These are phyloP conservation scores for Pituophis catenifer DNA, from an alignment of 2,113 vertebrate genomes.

Conservation along the genomic window DNA sequence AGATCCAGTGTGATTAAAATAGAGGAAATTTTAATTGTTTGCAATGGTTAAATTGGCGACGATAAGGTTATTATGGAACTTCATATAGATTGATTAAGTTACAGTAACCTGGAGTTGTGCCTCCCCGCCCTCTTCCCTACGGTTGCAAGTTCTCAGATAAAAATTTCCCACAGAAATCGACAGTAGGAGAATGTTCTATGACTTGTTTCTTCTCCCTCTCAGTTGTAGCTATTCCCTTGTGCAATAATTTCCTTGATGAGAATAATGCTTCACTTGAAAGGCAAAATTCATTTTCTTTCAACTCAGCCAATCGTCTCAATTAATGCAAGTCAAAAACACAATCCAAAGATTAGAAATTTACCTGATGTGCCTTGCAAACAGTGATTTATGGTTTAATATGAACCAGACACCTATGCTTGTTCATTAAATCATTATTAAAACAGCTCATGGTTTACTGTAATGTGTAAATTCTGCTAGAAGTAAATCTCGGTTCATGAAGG, in stretches of 20 bases:
- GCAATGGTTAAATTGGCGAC: neutral
- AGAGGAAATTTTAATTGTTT: neutral
- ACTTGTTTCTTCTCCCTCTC: neutral
- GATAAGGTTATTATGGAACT: neutral
- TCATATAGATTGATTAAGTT: neutral
- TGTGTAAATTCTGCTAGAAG: neutral
- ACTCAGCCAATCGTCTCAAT: neutral
- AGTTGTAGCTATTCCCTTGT: neutral
- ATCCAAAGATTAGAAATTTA: neutral
- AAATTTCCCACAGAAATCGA: neutral
- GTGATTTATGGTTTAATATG: neutral
- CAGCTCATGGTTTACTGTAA: neutral
- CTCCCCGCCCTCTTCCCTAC: neutral
- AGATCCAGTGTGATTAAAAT: neutral
- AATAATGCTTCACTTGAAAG: neutral
- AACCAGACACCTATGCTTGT: neutral
- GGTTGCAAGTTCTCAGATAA: neutral
- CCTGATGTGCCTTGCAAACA: neutral
- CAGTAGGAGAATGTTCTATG: neutral
- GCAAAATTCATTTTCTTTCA: neutral
- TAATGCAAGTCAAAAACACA: neutral
- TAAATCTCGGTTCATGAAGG: neutral
- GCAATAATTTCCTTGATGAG: neutral
- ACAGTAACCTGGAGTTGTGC: neutral
- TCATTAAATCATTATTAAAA: neutral